Percentiles rank a stretch among this genome's conserved stretches.
Conservation (phyloP, 2,888 invertebrate species). For the Drosophila kambysellisi region DNA sequence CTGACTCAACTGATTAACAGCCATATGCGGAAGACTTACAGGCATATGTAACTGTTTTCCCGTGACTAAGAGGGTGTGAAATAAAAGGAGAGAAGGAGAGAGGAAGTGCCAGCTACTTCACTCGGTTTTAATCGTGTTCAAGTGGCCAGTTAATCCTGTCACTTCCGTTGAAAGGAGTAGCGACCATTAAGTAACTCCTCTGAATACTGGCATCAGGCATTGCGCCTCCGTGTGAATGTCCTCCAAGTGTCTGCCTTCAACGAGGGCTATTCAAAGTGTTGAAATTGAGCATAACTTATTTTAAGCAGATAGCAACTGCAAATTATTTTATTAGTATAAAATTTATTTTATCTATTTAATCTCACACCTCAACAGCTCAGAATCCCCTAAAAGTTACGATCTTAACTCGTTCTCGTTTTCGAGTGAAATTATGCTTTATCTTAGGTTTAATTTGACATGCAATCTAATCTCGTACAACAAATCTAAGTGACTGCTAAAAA, state of each 20-base stretch:
- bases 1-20: constrained; percentile 33
- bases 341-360: not conserved
- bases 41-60: constrained; percentile 31
- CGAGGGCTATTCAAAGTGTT: constrained; percentile 44
- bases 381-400: not conserved
- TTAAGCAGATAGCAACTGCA: not conserved
- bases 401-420: not conserved
- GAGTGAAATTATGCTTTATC: not conserved
- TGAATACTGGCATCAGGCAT: constrained; percentile 44
- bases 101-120: constrained; percentile 1
- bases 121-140: constrained; percentile 67
- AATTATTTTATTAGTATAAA: not conserved
- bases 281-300: not conserved
- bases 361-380: no score
- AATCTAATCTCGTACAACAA: not conserved
- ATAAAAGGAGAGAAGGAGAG: not conserved
- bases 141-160: constrained; percentile 76
- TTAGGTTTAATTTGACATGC: not conserved
- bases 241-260: constrained; percentile 15
- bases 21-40: constrained; percentile 45
- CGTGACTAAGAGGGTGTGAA: not conserved
- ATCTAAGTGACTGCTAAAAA: not conserved
- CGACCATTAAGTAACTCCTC: constrained; percentile 15
- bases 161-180: constrained; percentile 58
- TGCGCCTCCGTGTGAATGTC: constrained; percentile 59